Evolutionary conservation across 2,888 invertebrate genomes (phyloP), one percentile per base, ranked within the genome.

Genomic region (Hipparchia semele): DNA sequence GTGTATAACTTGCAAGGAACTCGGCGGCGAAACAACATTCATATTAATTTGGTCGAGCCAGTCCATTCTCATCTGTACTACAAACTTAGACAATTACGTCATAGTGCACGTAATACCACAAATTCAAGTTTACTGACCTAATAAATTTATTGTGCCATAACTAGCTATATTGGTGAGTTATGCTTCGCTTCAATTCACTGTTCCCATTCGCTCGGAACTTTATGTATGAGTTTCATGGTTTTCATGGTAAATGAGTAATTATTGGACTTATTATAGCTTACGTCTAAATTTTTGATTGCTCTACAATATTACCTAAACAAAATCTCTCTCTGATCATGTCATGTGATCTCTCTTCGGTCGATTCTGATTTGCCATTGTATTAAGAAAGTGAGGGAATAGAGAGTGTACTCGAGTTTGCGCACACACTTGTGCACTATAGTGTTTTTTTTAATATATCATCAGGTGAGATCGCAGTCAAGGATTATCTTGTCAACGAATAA

Each of bases 91-190:
- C 79, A 80, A 82, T 82, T 82, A 82, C 79, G 80, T 80, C 82
- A 83, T 81, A 78, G 79, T 78, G 77, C 81, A 80, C 79, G 81
- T 81, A 79, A 80, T 79, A 82, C 86, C 85, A 90, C 89, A 89
- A 90, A 90, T 90, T 87, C 86, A 82, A 89, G 89, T 90, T 90
- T 90, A 88, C 87, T 87, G 87, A 87, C 86, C 86, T 89, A 92
- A 91, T 90, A 89, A 91, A 92, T 92, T 91, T 90, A 92, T 90
- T 85, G 86, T 87, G 84, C 85, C 88, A 88, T 91, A 90, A 90
- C 91, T 87, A 87, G 90, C 84, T 87, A 79, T 87, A 87, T 88
- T 86, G 81, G 83, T 90, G 89, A 91, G 85, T 90, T 90, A 91
- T 87, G 86, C 78, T 78, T 77, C 77, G 78, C 77, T 77, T 78